A percentile compares a stretch with the other conserved stretches of the same genome.
These are phyloP conservation scores for Pterocles gutturalis DNA, from an alignment of 2,113 vertebrate species.

Conservation along the genomic window DNA sequence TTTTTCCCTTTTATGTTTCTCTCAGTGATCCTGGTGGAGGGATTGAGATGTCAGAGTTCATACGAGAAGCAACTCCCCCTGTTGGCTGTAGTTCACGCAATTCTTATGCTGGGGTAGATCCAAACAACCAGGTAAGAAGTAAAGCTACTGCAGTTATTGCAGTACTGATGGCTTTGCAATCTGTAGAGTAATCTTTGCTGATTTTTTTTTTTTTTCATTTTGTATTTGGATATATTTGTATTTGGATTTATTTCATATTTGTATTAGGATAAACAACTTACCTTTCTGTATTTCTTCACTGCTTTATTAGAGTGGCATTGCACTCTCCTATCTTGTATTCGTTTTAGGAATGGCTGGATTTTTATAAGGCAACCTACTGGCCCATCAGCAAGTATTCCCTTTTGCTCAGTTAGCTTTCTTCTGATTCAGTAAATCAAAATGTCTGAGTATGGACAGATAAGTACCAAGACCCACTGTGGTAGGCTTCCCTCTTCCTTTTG, in stretches of 20 bases:
- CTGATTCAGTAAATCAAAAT: neutral
- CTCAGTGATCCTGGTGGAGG: constrained; percentile 95
- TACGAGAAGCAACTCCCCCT: constrained; percentile 94
- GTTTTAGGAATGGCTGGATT: neutral
- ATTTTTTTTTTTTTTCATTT: rapidly evolving
- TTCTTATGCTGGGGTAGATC: constrained; percentile 94
- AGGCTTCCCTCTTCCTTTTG: neutral
- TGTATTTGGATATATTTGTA: too few species aligned
- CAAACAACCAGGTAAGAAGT: constrained; percentile 87
- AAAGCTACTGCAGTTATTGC: neutral
- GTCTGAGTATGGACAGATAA: neutral
- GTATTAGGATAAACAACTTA: neutral
- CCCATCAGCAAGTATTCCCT: neutral
- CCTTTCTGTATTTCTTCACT: neutral
- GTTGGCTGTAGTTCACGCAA: constrained; percentile 98
- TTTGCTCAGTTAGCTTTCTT: neutral
- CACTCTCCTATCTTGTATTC: neutral
- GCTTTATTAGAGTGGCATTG: neutral
- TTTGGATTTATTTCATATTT: neutral
- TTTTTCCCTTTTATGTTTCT: neutral
- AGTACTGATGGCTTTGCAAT: neutral
- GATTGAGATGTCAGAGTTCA: constrained; percentile 97
- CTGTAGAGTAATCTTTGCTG: neutral
- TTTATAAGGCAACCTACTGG: neutral
- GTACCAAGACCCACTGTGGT: neutral